Evolutionary conservation across 2,888 invertebrate genomes (phyloP), one percentile per base, ranked within the genome.

Genomic region (Dyspetes luteomarginatus): DNA sequence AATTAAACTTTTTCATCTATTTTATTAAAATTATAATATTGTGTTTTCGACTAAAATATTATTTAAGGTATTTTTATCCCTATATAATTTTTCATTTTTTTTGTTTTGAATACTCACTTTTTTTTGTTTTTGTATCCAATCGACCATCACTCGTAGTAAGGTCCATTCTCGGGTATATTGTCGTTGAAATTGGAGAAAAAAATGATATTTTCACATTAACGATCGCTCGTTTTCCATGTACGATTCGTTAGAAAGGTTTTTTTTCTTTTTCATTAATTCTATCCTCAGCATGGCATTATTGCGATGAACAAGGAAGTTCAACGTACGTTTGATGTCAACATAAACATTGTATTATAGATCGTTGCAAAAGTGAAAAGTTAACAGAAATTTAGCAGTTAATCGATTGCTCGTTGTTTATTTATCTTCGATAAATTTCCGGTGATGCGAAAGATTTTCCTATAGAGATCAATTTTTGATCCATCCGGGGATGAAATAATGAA

Each of bases 71-170:
- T 4, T 43, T 43, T 4, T 9, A n/a, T 43, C n/a, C 4, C n/a
- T n/a, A n/a, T n/a, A n/a, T n/a, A 43, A 43, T 43, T n/a, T 43
- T 43, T 43, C 2, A 30, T 30, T 30, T 3, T 7, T 30, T 30
- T 30, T n/a, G n/a, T n/a, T n/a, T n/a, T n/a, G 19, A 15, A 19
- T 45, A 80, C 81, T 69, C 45, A 82, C 81, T 78, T 71, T 82
- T 82, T 19, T 67, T 82, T 4, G 71, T 24, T 22, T 60, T 78
- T 15, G 45, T 24, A 30, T 78, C 58, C 2, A 28, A 69, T 4
- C 55, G 48, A 17, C 60, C 19, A 24, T 78, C 60, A 9, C 52
- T 67, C 24, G 43, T 9, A 24, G 22, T 0, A 0, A 58, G 19
- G 4, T 67, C 55, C 45, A 72, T 76, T 48, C 24, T 45, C 1